Conservation (phyloP, 1,140 invertebrate genomes). For the Dendrolimus punctatus region DNA sequence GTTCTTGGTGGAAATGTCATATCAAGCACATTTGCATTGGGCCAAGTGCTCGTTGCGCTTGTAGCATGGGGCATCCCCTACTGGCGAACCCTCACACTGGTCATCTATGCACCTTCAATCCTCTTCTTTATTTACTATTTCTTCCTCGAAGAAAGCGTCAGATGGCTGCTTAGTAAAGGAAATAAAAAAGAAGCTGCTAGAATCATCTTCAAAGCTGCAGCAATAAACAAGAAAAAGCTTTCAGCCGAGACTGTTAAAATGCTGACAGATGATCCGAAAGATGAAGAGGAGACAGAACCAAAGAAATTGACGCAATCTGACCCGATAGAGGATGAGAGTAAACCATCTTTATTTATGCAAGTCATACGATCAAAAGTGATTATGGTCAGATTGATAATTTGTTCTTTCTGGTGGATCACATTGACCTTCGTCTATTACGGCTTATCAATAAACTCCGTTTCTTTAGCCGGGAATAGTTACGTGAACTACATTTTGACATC, state of each 20-base stretch:
- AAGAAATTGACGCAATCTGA: not conserved
- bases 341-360: slow-evolving; percentile 34
- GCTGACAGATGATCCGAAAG: slow-evolving; percentile 30
- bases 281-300: slow-evolving; percentile 10
- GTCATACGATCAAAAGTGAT: slow-evolving; percentile 74
- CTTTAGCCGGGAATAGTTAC: slow-evolving; percentile 73
- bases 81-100: slow-evolving; percentile 80
- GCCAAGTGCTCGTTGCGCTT: slow-evolving; percentile 78
- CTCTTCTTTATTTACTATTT: slow-evolving; percentile 76
- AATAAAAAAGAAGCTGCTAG: slow-evolving; percentile 76
- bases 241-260: slow-evolving; percentile 40
- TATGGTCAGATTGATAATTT: slow-evolving; percentile 75
- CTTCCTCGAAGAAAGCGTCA: slow-evolving; percentile 75
- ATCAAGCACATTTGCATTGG: slow-evolving; percentile 80
- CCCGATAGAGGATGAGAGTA: slow-evolving; percentile 1
- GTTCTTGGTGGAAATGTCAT: slow-evolving; percentile 82
- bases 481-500: slow-evolving; percentile 73
- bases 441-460: slow-evolving; percentile 38
- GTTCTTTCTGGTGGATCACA: slow-evolving; percentile 82
- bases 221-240: slow-evolving; percentile 73
- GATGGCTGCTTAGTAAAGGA: slow-evolving; percentile 74
- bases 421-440: slow-evolving; percentile 86
- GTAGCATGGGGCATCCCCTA: slow-evolving; percentile 79
- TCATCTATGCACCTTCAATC: slow-evolving; percentile 78
- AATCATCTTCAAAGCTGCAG: slow-evolving; percentile 76